Evolutionary conservation across 2,113 vertebrate genomes (phyloP).

Genomic region (Indicator indicator): DNA sequence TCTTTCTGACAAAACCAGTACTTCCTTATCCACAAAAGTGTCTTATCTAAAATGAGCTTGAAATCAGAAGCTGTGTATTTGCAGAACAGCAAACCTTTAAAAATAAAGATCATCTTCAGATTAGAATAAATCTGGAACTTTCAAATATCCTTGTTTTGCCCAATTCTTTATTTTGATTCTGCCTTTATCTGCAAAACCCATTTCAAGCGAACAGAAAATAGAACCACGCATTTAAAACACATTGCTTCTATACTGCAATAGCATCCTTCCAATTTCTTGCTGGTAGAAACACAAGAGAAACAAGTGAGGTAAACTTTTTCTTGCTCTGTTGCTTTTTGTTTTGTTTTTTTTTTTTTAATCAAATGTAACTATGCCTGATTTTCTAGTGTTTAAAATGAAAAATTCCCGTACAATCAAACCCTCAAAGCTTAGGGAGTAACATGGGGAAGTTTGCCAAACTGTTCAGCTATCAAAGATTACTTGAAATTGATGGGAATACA

Average conservation of each 20-base stretch:
- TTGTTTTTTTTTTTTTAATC: not conserved
- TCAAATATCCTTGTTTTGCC: not conserved
- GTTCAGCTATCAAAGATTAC: not conserved
- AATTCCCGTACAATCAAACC: not conserved
- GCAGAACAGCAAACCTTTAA: not conserved
- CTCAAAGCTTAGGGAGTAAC: not conserved
- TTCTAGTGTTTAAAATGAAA: not conserved
- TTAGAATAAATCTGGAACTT: not conserved
- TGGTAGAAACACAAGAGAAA: not conserved
- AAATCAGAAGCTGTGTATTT: not conserved
- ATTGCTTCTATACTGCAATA: not conserved
- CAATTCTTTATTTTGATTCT: not conserved
- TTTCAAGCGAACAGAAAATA: not conserved
- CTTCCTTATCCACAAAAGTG: not conserved
- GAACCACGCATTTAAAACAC: not conserved
- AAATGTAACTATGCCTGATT: not conserved
- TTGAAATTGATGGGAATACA: not conserved
- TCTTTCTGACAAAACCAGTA: not conserved
- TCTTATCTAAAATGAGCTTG: not conserved
- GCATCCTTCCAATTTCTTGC: not conserved
- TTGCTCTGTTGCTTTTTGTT: not conserved
- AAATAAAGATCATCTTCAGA: not conserved
- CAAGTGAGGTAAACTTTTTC: not conserved
- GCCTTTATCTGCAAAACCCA: not conserved
- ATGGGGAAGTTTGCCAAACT: not conserved